A percentile compares a stretch with the other conserved stretches of the same genome.
These are phyloP conservation scores for Triplophysa dalaica DNA, from an alignment of 2,113 vertebrate species.

Conservation along the genomic window DNA sequence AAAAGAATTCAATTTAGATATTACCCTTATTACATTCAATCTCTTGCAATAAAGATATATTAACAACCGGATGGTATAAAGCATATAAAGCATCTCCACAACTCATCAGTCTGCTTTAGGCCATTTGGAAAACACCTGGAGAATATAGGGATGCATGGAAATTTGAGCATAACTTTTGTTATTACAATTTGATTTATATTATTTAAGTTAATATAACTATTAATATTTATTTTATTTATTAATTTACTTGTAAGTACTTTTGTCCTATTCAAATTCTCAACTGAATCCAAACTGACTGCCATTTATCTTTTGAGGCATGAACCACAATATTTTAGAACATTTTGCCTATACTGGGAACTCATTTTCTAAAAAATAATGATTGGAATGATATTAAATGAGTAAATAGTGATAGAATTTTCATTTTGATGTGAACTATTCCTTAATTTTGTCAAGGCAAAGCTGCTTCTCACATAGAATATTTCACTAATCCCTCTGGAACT, in stretches of 20 bases:
- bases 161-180: too few species aligned
- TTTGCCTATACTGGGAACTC: neutral
- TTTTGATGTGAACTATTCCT: neutral
- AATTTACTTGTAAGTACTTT: too few species aligned
- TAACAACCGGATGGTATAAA: neutral
- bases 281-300: neutral
- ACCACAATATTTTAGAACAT: neutral
- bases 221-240: too few species aligned
- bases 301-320: slow-evolving; percentile 1
- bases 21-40: too few species aligned
- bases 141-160: too few species aligned
- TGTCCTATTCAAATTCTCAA: neutral
- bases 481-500: slow-evolving; percentile 51
- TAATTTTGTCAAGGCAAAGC: slow-evolving; percentile 40
- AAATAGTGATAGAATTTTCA: too few species aligned
- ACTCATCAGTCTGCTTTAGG: neutral
- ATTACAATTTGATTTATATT: neutral
- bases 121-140: neutral
- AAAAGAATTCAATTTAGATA: too few species aligned
- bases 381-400: too few species aligned
- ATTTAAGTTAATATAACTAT: too few species aligned
- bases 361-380: too few species aligned
- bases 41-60: too few species aligned
- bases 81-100: too few species aligned
- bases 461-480: slow-evolving; percentile 49